Evolutionary conservation across 2,113 vertebrate genomes (phyloP).

Genomic region (Lepisosteus osseus): DNA sequence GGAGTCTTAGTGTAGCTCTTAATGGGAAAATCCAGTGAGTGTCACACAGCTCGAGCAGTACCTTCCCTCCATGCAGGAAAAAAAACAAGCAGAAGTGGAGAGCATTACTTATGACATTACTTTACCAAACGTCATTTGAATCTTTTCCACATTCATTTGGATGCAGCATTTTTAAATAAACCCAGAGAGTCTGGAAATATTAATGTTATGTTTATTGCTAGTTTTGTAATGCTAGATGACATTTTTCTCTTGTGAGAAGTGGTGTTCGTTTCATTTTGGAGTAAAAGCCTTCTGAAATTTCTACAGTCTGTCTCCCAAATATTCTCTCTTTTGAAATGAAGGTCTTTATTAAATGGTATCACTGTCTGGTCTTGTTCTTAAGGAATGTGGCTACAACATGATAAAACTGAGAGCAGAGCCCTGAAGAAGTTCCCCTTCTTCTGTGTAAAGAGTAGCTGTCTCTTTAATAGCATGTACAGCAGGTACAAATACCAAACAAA

Average conservation of each 20-base stretch:
- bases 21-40: too few species aligned
- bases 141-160: neutral
- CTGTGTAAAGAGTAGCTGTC: constrained; percentile 24
- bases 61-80: too few species aligned
- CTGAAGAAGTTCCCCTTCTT: neutral
- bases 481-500: constrained; percentile 51
- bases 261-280: constrained; percentile 13
- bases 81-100: neutral
- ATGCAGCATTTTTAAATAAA: neutral
- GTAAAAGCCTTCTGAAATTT: constrained; percentile 35
- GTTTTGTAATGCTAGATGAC: constrained; percentile 6
- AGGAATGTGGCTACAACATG: constrained; percentile 47
- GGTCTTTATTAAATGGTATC: constrained; percentile 40
- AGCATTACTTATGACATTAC: neutral
- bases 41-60: too few species aligned
- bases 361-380: constrained; percentile 53
- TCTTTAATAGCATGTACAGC: constrained; percentile 40
- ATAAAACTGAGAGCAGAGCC: constrained; percentile 36
- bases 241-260: constrained; percentile 3
- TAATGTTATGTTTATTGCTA: constrained; percentile 1
- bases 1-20: too few species aligned
- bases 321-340: constrained; percentile 40
- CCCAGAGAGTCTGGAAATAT: neutral
- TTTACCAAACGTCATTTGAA: neutral
- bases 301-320: constrained; percentile 39